These are phyloP conservation scores for Henicopernis longicauda DNA, from an alignment of 2,113 vertebrate genomes.

Conservation along the genomic window DNA sequence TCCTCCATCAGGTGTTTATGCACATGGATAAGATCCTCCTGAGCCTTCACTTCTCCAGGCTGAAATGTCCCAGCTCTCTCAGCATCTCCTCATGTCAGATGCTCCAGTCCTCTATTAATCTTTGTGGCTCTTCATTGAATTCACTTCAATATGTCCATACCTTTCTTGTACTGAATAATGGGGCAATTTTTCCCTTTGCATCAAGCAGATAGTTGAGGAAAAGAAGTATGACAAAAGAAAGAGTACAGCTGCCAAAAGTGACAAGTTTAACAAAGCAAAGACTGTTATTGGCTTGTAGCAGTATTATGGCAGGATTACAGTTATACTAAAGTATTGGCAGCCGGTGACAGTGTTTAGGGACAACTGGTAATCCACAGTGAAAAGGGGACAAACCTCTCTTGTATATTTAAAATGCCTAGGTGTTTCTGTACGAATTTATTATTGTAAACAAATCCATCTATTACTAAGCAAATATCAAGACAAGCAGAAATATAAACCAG, in stretches of 20 bases:
- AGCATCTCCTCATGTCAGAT: neutral
- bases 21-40: neutral
- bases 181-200: neutral
- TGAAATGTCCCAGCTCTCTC: neutral
- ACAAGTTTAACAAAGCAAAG: neutral
- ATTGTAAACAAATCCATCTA: neutral
- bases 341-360: neutral
- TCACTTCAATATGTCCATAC: neutral
- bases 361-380: neutral
- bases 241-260: neutral
- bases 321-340: neutral
- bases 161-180: neutral
- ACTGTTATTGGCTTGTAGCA: neutral
- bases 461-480: neutral
- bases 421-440: neutral
- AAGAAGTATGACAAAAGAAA: neutral
- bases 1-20: neutral
- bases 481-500: neutral
- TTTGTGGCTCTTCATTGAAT: neutral
- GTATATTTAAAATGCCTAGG: neutral
- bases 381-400: neutral
- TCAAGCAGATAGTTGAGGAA: neutral
- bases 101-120: neutral
- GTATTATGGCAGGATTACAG: neutral
- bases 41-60: neutral